phyloP scores from a whole-genome alignment of 2,888 invertebrate genomes.

The Formica aserva region DNA sequence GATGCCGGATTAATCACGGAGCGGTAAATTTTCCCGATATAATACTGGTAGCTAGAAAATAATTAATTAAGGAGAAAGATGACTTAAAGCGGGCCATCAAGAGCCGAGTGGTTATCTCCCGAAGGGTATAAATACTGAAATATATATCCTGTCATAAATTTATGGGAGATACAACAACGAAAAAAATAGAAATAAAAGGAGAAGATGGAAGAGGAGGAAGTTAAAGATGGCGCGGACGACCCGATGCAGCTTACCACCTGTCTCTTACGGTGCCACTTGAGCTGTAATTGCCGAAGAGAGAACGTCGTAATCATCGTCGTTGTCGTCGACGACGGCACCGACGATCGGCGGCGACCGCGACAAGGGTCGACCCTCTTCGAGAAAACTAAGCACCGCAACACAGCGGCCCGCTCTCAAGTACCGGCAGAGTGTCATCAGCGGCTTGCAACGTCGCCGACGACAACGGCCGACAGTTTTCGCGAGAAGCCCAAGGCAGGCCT shows the following conservation, averaged over 20 bases:
- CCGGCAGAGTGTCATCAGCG: conserved; percentile 74
- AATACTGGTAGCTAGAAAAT: conserved; percentile 45
- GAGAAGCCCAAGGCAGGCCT: conserved; percentile 64
- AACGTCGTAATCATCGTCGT: conserved; percentile 64
- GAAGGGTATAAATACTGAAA: conserved; percentile 60
- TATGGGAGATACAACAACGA: conserved; percentile 38
- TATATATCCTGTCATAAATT: conserved; percentile 67
- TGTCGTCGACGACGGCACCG: conserved; percentile 65
- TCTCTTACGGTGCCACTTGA: conserved; percentile 77
- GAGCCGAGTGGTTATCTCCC: conserved; percentile 32
- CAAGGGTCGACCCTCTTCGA: conserved; percentile 65
- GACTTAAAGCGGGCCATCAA: conserved; percentile 44
- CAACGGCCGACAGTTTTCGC: conserved; percentile 76
- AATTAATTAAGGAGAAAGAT: conserved; percentile 52
- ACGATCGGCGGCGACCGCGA: conserved; percentile 53
- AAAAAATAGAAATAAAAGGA: conserved; percentile 12
- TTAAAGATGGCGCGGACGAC: conserved; percentile 56
- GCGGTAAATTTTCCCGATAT: conserved; percentile 40
- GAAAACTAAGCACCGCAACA: conserved; percentile 64
- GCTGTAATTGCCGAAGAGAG: conserved; percentile 80
- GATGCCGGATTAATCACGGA: conserved; percentile 43
- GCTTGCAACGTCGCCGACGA: conserved; percentile 73
- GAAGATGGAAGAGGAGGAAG: conserved; percentile 32
- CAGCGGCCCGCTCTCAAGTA: conserved; percentile 67
- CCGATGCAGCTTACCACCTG: conserved; percentile 77